Conservation (phyloP, 1,140 invertebrate genomes). For the Caenorhabditis latens region DNA sequence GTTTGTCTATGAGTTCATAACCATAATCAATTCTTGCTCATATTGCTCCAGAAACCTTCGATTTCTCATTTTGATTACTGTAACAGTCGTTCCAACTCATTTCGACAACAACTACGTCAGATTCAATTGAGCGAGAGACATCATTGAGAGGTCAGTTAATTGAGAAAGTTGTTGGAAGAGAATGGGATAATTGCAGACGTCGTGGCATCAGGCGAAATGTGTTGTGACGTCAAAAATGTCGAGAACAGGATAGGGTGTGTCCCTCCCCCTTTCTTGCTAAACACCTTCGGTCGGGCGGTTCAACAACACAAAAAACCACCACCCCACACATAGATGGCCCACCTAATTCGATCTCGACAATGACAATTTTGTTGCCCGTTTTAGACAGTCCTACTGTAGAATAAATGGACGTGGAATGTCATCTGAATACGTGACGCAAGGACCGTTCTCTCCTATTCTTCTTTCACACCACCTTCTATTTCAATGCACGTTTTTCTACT, state of each 20-base stretch:
- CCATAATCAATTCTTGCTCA: neutral
- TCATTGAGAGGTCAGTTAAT: conserved; percentile 14
- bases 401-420: neutral
- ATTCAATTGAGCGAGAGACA: conserved; percentile 44
- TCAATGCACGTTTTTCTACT: neutral
- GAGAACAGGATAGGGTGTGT: conserved; percentile 53
- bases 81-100: neutral
- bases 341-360: conserved; percentile 45
- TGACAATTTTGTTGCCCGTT: conserved; percentile 40
- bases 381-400: conserved; percentile 39
- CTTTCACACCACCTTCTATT: conserved; percentile 8
- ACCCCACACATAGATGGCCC: neutral
- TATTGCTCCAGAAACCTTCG: neutral
- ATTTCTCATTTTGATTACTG: neutral
- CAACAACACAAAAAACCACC: conserved; percentile 54
- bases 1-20: no score
- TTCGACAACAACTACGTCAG: conserved; percentile 27
- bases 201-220: conserved; percentile 29
- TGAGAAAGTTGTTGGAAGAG: conserved; percentile 50
- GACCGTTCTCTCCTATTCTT: neutral
- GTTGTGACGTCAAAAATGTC: conserved; percentile 38
- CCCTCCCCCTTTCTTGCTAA: conserved; percentile 21
- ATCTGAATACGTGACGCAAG: conserved; percentile 50
- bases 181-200: conserved; percentile 47
- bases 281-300: conserved; percentile 50